Conservation (phyloP, 2,888 invertebrate genomes). For the Anagyrus pseudococci region DNA sequence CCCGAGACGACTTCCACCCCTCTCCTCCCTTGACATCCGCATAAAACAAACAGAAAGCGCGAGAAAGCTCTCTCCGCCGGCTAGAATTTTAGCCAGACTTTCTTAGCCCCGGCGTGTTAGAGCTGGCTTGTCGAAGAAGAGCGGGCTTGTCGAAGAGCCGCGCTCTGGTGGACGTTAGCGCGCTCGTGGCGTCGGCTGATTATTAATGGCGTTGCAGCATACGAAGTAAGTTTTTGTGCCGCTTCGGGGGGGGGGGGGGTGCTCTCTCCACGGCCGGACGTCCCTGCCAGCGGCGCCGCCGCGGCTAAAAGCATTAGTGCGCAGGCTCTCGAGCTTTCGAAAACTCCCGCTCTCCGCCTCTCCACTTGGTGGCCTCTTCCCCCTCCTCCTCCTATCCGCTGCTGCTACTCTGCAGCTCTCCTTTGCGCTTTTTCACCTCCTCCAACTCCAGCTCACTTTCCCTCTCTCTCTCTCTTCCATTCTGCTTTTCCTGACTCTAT, state of each 20-base stretch:
- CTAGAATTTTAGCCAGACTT: no score
- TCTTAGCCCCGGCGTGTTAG: no score
- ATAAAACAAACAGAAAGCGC: no score
- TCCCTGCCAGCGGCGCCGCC: slow-evolving; percentile 32
- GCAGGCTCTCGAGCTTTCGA: slow-evolving; percentile 29
- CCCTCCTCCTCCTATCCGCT: slow-evolving; percentile 10
- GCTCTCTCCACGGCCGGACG: slow-evolving; percentile 14
- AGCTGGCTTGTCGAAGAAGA: no score
- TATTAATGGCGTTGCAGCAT: slow-evolving; percentile 37
- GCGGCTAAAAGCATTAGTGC: slow-evolving; percentile 39
- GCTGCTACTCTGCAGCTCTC: no score
- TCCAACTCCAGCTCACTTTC: slow-evolving; percentile 12
- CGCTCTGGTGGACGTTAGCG: no score
- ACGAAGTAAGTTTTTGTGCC: slow-evolving; percentile 38
- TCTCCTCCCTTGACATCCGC: no score
- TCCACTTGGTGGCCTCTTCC: no score
- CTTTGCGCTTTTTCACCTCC: slow-evolving; percentile 39
- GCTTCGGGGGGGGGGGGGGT: no score
- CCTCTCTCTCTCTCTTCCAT: slow-evolving; percentile 34
- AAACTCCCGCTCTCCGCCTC: slow-evolving; percentile 26
- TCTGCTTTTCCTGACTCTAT: slow-evolving; percentile 37
- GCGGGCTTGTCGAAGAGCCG: no score
- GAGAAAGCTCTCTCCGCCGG: no score
- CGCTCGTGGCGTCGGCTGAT: slow-evolving; percentile 25
- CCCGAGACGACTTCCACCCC: no score